Conservation (phyloP, 2,888 invertebrate genomes). For the Acanthoscelides obtectus region DNA sequence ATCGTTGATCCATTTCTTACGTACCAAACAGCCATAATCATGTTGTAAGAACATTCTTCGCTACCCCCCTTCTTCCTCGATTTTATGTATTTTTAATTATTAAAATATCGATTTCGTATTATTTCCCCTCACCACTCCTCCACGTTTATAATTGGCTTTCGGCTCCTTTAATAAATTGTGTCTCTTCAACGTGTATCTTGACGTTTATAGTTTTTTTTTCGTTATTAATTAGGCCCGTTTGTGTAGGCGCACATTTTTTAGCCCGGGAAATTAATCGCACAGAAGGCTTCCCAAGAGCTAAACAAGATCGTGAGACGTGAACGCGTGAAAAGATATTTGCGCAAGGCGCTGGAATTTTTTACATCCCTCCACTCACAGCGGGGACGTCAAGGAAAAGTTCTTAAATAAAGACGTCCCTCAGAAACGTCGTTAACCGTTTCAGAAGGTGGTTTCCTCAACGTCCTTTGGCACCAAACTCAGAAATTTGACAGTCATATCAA, state of each 20-base stretch:
- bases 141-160: constrained; percentile 35
- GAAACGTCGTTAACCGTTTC: not conserved
- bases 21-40: not conserved
- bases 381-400: not conserved
- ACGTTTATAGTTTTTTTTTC: not conserved
- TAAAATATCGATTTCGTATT: constrained; percentile 41
- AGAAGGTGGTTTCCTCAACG: not conserved
- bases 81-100: constrained; percentile 43
- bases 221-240: not conserved
- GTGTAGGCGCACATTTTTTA: not conserved
- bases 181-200: not conserved
- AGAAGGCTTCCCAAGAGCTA: not conserved
- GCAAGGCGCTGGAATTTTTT: not conserved
- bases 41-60: constrained; percentile 13
- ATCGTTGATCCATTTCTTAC: no score
- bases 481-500: no score
- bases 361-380: not conserved
- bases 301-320: not conserved
- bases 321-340: not conserved
- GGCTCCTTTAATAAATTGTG: not conserved
- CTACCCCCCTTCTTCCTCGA: constrained; percentile 27
- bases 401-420: not conserved
- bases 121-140: constrained; percentile 30
- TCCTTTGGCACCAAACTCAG: no score
- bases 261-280: not conserved